phyloP scores from a whole-genome alignment of 2,797 vertebrate species.

The Tapirus indicus region DNA sequence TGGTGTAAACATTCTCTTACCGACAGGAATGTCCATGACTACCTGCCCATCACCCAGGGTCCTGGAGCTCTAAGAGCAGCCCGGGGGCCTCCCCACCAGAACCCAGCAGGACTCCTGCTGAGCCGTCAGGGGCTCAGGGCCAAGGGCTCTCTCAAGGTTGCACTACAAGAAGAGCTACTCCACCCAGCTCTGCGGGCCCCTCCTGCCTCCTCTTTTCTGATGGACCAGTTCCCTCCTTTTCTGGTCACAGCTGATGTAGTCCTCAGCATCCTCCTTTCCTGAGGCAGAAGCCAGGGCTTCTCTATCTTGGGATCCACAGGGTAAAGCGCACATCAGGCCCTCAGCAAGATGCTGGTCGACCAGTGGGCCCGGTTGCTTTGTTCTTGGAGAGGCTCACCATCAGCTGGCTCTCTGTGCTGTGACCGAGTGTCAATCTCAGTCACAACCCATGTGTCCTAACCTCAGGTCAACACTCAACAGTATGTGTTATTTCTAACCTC shows the following conservation, averaged over 20 bases:
- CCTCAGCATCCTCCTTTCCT: not conserved
- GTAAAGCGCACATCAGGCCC: not conserved
- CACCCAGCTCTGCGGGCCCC: not conserved
- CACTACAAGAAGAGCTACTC: not conserved
- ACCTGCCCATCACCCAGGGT: not conserved
- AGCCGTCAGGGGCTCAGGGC: not conserved
- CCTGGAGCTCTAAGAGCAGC: not conserved
- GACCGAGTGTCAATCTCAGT: not conserved
- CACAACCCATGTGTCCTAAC: not conserved
- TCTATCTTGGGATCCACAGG: not conserved
- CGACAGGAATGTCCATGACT: not conserved
- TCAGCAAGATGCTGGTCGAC: not conserved
- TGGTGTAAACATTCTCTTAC: not conserved
- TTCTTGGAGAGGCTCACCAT: not conserved
- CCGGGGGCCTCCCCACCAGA: not conserved
- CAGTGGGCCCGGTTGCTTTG: not conserved
- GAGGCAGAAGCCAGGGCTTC: not conserved
- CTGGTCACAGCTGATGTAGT: not conserved
- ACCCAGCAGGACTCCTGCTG: not conserved
- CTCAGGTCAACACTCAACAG: not conserved
- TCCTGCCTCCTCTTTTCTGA: not conserved
- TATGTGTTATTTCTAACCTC: not conserved
- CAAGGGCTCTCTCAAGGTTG: not conserved
- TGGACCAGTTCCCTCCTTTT: not conserved
- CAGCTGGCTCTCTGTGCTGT: not conserved